Conservation (phyloP, 1,140 invertebrate species). For the Chymomyza costata region DNA sequence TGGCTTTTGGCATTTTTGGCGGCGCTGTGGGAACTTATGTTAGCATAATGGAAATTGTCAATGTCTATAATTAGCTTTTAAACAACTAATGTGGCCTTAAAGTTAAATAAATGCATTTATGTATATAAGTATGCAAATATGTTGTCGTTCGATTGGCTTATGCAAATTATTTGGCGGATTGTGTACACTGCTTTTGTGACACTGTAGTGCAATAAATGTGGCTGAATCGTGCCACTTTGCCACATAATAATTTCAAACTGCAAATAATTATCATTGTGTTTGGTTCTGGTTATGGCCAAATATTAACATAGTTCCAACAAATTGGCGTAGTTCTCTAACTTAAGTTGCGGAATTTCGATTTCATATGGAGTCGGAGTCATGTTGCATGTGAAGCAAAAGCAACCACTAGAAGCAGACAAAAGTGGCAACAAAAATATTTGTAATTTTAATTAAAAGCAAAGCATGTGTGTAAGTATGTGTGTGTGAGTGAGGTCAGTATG, state of each 20-base stretch:
- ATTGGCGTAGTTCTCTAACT: too few relatives aligned
- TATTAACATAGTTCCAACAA: too few relatives aligned
- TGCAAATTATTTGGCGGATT: conserved; percentile 28
- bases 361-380: too few relatives aligned
- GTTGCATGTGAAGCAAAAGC: too few relatives aligned
- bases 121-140: conserved; percentile 32
- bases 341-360: too few relatives aligned
- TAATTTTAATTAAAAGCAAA: conserved; percentile 66
- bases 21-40: conserved; percentile 84
- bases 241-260: conserved; percentile 28
- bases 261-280: too few relatives aligned
- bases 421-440: conserved; percentile 37
- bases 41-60: conserved; percentile 80
- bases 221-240: conserved; percentile 1
- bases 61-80: conserved; percentile 22
- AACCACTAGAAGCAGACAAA: too few relatives aligned
- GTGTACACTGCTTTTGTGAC: neutral
- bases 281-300: too few relatives aligned
- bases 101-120: conserved; percentile 9
- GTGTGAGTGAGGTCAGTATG: neutral
- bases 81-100: conserved; percentile 9
- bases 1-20: conserved; percentile 81
- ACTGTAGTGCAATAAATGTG: too few relatives aligned
- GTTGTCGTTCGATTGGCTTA: conserved; percentile 17
- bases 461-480: conserved; percentile 13